Conservation (phyloP, 2,888 invertebrate species). For the Unio pictorum region DNA sequence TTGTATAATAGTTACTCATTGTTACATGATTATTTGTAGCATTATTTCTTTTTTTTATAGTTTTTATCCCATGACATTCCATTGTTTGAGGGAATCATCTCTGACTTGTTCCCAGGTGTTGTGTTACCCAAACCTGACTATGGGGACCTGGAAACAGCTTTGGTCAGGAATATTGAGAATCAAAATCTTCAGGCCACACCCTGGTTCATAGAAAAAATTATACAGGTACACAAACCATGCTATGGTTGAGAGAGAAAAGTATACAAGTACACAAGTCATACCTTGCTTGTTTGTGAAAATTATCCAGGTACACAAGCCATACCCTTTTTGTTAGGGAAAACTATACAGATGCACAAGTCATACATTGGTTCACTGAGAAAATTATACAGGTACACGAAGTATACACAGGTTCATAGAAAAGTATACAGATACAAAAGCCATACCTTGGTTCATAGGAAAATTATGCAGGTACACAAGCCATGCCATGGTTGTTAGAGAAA, state of each 20-base stretch:
- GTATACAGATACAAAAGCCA: too few relatives aligned
- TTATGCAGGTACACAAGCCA: background rate
- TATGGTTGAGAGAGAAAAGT: background rate
- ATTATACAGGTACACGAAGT: too few relatives aligned
- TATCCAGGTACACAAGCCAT: too few relatives aligned
- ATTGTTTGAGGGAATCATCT: slow-evolving; percentile 71
- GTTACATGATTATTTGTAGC: background rate
- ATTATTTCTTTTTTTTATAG: slow-evolving; percentile 43
- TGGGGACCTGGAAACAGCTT: slow-evolving; percentile 57
- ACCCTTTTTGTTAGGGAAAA: too few relatives aligned
- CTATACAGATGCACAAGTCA: too few relatives aligned
- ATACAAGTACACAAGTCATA: background rate
- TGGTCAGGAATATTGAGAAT: slow-evolving; percentile 50
- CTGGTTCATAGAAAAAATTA: slow-evolving; percentile 69
- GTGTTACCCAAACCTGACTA: slow-evolving; percentile 67
- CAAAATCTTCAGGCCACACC: slow-evolving; percentile 65
- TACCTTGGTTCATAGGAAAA: background rate
- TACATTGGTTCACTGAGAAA: background rate
- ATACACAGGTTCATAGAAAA: too few relatives aligned
- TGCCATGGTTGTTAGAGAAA: background rate
- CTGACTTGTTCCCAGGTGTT: slow-evolving; percentile 70
- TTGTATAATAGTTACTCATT: too few relatives aligned
- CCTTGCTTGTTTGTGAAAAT: too few relatives aligned
- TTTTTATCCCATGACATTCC: slow-evolving; percentile 71
- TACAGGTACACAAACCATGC: slow-evolving; percentile 56